Base-by-base conservation (phyloP, 2,888 invertebrate species). In the Chloroclystis v-ata region DNA sequence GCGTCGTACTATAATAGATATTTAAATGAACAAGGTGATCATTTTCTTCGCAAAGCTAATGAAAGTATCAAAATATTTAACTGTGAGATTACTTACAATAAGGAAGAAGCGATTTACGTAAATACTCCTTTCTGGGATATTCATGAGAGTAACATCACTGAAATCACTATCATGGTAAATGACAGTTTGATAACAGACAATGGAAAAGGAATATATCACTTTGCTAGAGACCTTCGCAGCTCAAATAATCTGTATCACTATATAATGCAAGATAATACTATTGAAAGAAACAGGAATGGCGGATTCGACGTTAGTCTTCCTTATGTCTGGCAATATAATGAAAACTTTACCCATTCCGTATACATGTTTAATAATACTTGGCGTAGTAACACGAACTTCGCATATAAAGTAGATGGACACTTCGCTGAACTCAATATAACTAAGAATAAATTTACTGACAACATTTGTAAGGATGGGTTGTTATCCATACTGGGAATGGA, bases 201-300 rank as follows among this genome's bases (percentile, higher is more conserved):
- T 73, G 94, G 94, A 0, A 91, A 91, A 72, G 97, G 98, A 9
- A 92, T 98, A 53, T 90, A 92, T 44, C 98, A 98, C 63, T 94
- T 95, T 63, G 96, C 97, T 32, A 92, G 97, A 67, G 97, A 99
- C 78, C 91, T 99, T 61, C 92, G 97, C 59, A 95, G 97, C 54
- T 97, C 98, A 0, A 99, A 99, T 69, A 99, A 99, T 82, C 89
- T 99, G 1, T 99, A 97, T 88, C 97, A 98, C 72, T 99, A 99
- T 90, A 90, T 95, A 16, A 78, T 98, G 37, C 94, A 95, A 73
- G 95, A 96, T 65, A 95, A 95, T 49, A 92, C 94, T 0, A 91
- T 99, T 52, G 95, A 95, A 70, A 90, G 95, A 56, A 99, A 98
- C 68, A 89, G 89, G 49, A 91, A 91, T 16, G 96, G 97, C 8